A percentile compares a stretch with the other conserved stretches of the same genome.
Evolutionary conservation across 2,797 vertebrate species (phyloP).

Genomic region (Lithobates pipiens): DNA sequence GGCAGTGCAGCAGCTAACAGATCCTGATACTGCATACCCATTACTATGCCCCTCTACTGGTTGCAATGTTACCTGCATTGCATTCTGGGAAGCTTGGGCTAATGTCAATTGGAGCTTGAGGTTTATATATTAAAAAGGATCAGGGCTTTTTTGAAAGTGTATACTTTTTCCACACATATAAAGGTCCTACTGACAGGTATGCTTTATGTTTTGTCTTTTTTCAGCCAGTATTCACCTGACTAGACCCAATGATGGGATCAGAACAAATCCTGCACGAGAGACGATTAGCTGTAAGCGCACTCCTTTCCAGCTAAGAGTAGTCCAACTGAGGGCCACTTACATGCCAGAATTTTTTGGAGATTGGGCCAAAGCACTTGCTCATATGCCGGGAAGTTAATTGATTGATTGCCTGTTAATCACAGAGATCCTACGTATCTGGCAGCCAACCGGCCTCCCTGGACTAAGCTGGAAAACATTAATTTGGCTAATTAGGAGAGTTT

Average conservation of each 20-base stretch:
- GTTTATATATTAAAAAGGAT: too few species aligned
- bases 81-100: too few species aligned
- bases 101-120: too few species aligned
- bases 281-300: slow-evolving; percentile 16
- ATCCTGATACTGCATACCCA: too few species aligned
- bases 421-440: slow-evolving; percentile 34
- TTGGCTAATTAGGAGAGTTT: slow-evolving; percentile 19
- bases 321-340: slow-evolving; percentile 16
- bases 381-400: slow-evolving; percentile 39
- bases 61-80: too few species aligned
- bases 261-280: slow-evolving; percentile 21
- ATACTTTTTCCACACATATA: too few species aligned
- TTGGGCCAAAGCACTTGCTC: slow-evolving; percentile 34
- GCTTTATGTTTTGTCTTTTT: background rate
- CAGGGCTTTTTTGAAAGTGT: too few species aligned
- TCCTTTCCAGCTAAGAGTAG: slow-evolving; percentile 16
- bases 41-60: too few species aligned
- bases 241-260: slow-evolving; percentile 26
- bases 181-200: too few species aligned
- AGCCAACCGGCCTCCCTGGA: background rate
- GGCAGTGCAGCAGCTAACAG: too few species aligned
- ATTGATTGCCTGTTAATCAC: slow-evolving; percentile 48
- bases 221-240: slow-evolving; percentile 25
- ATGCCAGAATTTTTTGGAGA: slow-evolving; percentile 2
- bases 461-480: slow-evolving; percentile 28